Base-by-base conservation (phyloP, 2,113 vertebrate species). In the Mystacornis crossleyi region DNA sequence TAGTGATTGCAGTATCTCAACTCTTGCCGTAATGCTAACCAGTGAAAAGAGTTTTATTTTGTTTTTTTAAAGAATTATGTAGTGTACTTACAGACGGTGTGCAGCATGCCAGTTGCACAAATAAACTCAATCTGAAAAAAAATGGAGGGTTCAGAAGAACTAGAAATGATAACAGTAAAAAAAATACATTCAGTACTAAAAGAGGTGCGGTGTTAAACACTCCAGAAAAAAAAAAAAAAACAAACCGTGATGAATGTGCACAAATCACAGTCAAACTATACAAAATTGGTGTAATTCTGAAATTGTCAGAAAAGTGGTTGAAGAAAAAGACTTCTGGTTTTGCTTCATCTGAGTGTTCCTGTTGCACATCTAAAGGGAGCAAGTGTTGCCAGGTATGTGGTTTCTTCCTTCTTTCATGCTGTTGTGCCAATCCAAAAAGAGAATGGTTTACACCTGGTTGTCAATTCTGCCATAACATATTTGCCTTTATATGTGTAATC, bases 141-240 rank as follows among this genome's bases (percentile, higher is more conserved):
- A 3, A 5, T 16, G 15, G 36, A 25, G 2, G 3, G 2, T 66
- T 73, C 58, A 57, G 31, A 90, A 95, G 24, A 24, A 54, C 43
- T 42, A 42, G 58, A 91, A 71, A 86, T 53, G 1, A 7, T 74
- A 78, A 36, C 1, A 8, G 15, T 6, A 47, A 48, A 47, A 47
- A 42, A 88, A 38, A 16, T 26, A 17, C 2, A 0, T 72, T 65
- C 34, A 65, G 7, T 43, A 58, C 34, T 61, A 34, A 62, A 74
- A 51, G 21, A 57, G 13, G 4, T 2, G 0, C 0, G 0, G 10
- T 51, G 18, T 74, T 93, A 89, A 78, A 50, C 1, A 3, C 5
- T 15, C 53, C 25, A 60, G 31, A 13, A 73, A 66, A 57, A 81
- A 64, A 2, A n/a, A n/a, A n/a, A n/a, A n/a, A n/a, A n/a, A n/a